A percentile compares a stretch with the other conserved stretches of the same genome.
Conservation (phyloP, 2,888 invertebrate species). For the Lepeophtheirus nordmannii region DNA sequence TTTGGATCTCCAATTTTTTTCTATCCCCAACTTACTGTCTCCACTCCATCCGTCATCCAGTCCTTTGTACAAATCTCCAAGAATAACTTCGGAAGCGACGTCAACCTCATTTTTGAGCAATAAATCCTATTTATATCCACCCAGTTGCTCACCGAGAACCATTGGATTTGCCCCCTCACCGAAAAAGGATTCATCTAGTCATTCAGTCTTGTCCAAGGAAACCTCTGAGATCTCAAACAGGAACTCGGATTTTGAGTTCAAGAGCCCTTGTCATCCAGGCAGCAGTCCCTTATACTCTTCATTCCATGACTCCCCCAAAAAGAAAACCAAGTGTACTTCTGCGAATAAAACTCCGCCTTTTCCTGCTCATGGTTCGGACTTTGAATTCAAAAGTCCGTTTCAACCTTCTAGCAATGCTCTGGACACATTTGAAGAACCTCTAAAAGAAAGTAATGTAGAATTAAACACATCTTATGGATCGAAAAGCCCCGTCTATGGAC, state of each 20-base stretch:
- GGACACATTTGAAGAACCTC: too few relatives aligned
- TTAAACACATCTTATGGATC: too few relatives aligned
- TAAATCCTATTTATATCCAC: slow-evolving; percentile 2
- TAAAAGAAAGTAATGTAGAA: too few relatives aligned
- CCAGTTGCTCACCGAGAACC: not conserved
- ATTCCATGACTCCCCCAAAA: not conserved
- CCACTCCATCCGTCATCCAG: not conserved
- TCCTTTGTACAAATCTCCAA: not conserved
- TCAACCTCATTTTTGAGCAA: not conserved
- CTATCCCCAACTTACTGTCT: not conserved
- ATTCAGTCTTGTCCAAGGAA: not conserved
- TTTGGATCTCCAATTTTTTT: not conserved
- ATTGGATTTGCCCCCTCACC: too few relatives aligned
- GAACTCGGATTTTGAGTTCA: not conserved
- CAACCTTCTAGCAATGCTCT: too few relatives aligned
- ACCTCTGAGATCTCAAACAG: not conserved
- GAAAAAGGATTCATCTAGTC: not conserved
- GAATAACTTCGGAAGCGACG: not conserved
- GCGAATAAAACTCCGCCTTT: too few relatives aligned
- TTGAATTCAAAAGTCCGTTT: too few relatives aligned
- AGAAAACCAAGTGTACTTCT: not conserved
- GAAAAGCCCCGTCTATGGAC: too few relatives aligned
- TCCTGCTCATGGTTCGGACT: too few relatives aligned
- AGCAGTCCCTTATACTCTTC: not conserved
- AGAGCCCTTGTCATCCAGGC: not conserved